Evolutionary conservation across 2,888 invertebrate genomes (phyloP), one percentile per base, ranked within the genome.

Genomic region (Abrostola tripartita): DNA sequence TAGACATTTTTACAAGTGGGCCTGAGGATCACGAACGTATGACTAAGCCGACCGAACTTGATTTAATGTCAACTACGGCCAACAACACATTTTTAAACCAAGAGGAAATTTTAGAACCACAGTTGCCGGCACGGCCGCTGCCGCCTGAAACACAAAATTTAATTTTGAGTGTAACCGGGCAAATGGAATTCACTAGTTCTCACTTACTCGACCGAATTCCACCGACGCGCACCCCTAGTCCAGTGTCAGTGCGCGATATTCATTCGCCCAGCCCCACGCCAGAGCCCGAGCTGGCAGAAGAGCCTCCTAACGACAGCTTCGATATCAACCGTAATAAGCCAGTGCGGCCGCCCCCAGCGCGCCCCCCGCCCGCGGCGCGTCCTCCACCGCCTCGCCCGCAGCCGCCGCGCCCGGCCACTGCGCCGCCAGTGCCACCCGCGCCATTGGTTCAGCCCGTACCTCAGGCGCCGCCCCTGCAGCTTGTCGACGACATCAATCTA

Each of bases 211-310:
- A 98, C 78, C 96, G 98, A 66, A 96, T 98, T 68, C 97, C 98
- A 57, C 97, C 97, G 6, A 98, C 98, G 0, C 96, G 98, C 74
- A 97, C 98, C 0, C 98, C 98, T 0, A 98, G 98, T 88, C 98
- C 98, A 0, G 97, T 98, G 0, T 96, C 98, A 9, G 97, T 97
- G 93, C 94, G 97, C 49, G 97, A 97, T 79, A 93, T 97, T 9
- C 97, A 98, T 85, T 97, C 98, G 0, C 98, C 98, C 0, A 97
- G 98, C 82, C 98, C 98, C 4, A 98, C 98, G 0, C 97, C 92
- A 14, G 97, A 90, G 95, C 97, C 68, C 90, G 95, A 92, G 37
- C 68, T 11, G 56, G 90, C 68, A 40, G 70, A 71, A 57, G 81
- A 91, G 51, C 68, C 61, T 0, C 88, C 90, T 61, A 65, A 53